A percentile compares a stretch with the other conserved stretches of the same genome.
Conservation (phyloP, 2,113 vertebrate species). For the Crotalus helleri region DNA sequence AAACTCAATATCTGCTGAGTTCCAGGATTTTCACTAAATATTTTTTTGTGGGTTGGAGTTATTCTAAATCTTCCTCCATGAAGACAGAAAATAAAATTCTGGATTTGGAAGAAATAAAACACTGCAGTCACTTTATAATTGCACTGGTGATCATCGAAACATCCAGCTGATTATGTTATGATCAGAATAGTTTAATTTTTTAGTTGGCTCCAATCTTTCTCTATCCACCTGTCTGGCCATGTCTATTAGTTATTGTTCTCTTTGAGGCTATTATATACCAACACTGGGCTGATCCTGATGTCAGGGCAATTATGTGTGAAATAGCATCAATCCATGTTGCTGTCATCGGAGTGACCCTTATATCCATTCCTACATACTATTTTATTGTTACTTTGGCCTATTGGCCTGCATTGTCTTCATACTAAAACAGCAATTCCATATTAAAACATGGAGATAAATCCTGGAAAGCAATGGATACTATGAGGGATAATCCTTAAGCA, state of each 20-base stretch:
- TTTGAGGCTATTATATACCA: not conserved
- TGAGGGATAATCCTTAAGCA: not conserved
- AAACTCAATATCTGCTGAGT: not conserved
- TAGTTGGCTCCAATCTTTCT: not conserved
- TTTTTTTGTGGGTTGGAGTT: not conserved
- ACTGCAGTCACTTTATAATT: not conserved
- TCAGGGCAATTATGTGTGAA: conserved; percentile 9
- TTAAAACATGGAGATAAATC: not conserved
- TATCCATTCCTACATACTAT: not conserved
- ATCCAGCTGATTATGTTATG: not conserved
- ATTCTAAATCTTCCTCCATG: not conserved
- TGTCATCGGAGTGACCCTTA: not conserved
- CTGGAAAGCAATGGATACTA: not conserved
- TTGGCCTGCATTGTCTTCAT: not conserved
- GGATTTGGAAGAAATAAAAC: not conserved
- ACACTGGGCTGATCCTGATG: not conserved
- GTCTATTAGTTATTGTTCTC: not conserved
- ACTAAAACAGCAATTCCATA: not conserved
- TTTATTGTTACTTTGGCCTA: not conserved
- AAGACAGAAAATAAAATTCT: not conserved
- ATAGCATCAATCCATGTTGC: conserved; percentile 1
- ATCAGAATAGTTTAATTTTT: not conserved
- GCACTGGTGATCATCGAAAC: not conserved
- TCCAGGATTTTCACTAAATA: not conserved
- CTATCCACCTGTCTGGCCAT: not conserved